Evolutionary conservation across 2,888 invertebrate species (phyloP).

Genomic region (Dendrolimus pini): DNA sequence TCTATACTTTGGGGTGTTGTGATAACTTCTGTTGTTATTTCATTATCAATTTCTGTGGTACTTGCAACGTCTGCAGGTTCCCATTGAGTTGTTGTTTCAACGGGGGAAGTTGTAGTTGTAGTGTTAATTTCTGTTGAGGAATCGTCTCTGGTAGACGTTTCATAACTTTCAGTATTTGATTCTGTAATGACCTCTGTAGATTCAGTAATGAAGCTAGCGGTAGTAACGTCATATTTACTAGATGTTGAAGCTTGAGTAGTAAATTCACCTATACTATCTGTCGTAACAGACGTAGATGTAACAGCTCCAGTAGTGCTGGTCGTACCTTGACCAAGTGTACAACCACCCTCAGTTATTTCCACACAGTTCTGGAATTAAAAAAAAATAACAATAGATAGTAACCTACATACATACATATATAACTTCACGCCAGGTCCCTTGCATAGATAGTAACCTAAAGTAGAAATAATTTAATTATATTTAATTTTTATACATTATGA

Average conservation of each 20-base stretch:
- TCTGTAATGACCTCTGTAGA: background rate
- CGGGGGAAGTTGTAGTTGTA: background rate
- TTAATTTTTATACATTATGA: too few species aligned
- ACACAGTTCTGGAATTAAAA: slow-evolving; percentile 19
- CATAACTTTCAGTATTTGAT: background rate
- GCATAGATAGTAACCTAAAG: too few species aligned
- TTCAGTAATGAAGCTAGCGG: background rate
- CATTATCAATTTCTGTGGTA: background rate
- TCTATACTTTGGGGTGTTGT: background rate
- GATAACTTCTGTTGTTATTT: background rate
- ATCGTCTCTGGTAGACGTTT: background rate
- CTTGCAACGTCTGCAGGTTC: background rate
- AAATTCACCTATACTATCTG: background rate
- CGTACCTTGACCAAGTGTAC: slow-evolving; percentile 15
- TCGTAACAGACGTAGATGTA: background rate
- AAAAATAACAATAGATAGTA: background rate
- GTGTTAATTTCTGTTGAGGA: background rate
- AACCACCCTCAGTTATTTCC: slow-evolving; percentile 26
- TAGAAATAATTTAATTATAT: too few species aligned
- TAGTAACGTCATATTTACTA: too few species aligned
- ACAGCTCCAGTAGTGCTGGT: background rate
- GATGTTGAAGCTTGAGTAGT: background rate
- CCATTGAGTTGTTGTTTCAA: background rate
- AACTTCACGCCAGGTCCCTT: too few species aligned
- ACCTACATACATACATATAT: too few species aligned